Conservation (phyloP, 2,888 invertebrate species). For the Tachina fera region DNA sequence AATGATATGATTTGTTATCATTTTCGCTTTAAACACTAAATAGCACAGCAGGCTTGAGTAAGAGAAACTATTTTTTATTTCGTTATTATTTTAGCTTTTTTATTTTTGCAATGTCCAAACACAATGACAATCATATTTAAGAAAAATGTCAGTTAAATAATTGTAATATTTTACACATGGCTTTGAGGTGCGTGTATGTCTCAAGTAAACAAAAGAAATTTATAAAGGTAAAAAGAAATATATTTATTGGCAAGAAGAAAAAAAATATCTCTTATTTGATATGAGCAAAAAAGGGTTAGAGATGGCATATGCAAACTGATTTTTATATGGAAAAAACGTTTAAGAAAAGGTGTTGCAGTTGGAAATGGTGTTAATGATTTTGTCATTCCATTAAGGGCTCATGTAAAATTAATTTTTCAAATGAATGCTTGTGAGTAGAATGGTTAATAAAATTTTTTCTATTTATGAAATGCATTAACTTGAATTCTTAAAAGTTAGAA, state of each 20-base stretch:
- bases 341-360: too few relatives aligned
- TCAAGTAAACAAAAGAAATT: conserved; percentile 13
- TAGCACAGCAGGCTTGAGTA: conserved; percentile 58
- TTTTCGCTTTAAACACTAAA: conserved; percentile 63
- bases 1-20: conserved; percentile 67
- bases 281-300: not conserved
- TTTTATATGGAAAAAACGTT: too few relatives aligned
- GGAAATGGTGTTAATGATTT: too few relatives aligned
- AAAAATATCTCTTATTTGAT: not conserved
- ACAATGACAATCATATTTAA: conserved; percentile 59
- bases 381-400: too few relatives aligned
- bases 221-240: not conserved
- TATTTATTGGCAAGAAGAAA: not conserved
- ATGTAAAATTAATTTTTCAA: too few relatives aligned
- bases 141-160: conserved; percentile 59
- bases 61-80: not conserved
- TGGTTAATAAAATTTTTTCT: too few relatives aligned
- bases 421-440: too few relatives aligned
- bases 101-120: not conserved
- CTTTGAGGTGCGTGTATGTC: conserved; percentile 58
- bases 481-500: too few relatives aligned
- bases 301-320: not conserved
- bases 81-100: not conserved
- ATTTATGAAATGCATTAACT: too few relatives aligned
- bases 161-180: conserved; percentile 70